Conservation (phyloP, 2,113 vertebrate species). For the Triplophysa siluroides region DNA sequence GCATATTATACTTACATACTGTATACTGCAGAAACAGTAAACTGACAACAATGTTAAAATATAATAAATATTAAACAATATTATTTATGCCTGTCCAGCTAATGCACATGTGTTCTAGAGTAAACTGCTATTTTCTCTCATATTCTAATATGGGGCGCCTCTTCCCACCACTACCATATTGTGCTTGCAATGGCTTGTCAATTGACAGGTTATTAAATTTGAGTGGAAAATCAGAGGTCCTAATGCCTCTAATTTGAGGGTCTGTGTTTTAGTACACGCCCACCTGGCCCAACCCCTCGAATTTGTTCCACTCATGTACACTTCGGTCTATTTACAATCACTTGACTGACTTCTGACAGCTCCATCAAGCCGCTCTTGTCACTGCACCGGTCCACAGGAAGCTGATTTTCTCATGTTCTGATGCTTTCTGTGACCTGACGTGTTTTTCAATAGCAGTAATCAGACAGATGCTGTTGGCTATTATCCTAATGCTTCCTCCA, state of each 20-base stretch:
- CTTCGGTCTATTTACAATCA: background rate
- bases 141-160: no score
- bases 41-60: no score
- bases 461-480: constrained; percentile 36
- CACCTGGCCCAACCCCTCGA: background rate
- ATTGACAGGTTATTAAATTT: constrained; percentile 27
- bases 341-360: background rate
- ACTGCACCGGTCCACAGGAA: background rate
- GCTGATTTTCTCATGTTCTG: constrained; percentile 2
- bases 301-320: background rate
- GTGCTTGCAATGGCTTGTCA: constrained; percentile 14
- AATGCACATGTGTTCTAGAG: no score
- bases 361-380: background rate
- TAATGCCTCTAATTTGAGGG: background rate
- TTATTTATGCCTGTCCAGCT: no score
- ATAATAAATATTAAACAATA: no score
- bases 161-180: no score
- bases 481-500: constrained; percentile 33
- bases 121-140: no score
- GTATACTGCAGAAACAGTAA: no score
- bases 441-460: constrained; percentile 35
- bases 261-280: background rate
- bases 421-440: constrained; percentile 22
- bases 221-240: background rate
- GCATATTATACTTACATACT: no score